Percentiles rank a stretch among this genome's conserved stretches.
phyloP scores from a whole-genome alignment of 2,888 invertebrate species.

The Gnatocerus cornutus region DNA sequence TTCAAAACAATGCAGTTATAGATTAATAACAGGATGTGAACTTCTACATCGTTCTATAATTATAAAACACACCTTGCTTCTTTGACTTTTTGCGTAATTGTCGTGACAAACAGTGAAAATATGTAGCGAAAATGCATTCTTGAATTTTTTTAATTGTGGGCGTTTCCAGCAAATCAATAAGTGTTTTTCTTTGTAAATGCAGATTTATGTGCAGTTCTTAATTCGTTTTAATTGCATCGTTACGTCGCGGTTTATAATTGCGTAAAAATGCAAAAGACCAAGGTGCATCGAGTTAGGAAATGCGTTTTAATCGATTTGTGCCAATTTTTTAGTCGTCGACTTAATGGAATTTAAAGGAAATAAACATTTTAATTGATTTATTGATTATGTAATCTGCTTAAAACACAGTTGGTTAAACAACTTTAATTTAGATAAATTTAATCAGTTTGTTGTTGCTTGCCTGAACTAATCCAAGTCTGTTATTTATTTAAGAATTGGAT shows the following conservation, averaged over 20 bases:
- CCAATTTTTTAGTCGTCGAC: too few relatives aligned
- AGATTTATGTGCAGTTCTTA: not conserved
- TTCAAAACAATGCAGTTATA: slow-evolving; percentile 1
- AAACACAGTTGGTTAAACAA: too few relatives aligned
- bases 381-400: too few relatives aligned
- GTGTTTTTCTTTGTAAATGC: slow-evolving; percentile 8
- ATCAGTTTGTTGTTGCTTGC: too few relatives aligned
- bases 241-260: not conserved
- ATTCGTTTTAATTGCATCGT: not conserved
- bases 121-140: slow-evolving; percentile 6
- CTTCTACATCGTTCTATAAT: not conserved
- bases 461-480: too few relatives aligned
- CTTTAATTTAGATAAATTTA: not conserved
- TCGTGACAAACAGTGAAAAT: slow-evolving; percentile 5
- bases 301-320: too few relatives aligned
- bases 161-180: slow-evolving; percentile 11
- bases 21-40: slow-evolving; percentile 8
- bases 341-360: too few relatives aligned
- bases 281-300: too few relatives aligned
- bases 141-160: not conserved
- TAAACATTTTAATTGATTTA: too few relatives aligned
- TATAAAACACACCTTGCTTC: slow-evolving; percentile 11
- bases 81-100: slow-evolving; percentile 11
- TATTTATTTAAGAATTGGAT: too few relatives aligned
- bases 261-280: not conserved